Evolutionary conservation across 2,797 vertebrate species (phyloP), one percentile per base, ranked within the genome.

Genomic region (Ambastaia sidthimunki): DNA sequence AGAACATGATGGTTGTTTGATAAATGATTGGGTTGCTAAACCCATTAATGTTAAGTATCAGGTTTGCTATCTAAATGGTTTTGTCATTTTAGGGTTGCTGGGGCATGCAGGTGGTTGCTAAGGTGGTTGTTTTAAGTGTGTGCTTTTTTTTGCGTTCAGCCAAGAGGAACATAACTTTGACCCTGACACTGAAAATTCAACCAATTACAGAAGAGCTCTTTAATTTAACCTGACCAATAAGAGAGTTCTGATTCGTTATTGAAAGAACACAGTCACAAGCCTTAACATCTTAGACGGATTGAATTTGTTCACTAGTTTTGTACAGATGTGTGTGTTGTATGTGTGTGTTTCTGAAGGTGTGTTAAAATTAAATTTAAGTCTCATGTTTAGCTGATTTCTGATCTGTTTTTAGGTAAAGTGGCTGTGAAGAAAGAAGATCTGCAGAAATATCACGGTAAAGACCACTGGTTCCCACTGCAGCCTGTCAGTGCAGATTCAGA

Each of bases 381-480:
- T n/a, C n/a, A 57, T 67, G 59, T 31, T 16, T 7, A 28, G 60
- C 28, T 71, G 55, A 18, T 50, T 1, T 62, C 18, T 31, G 18
- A 78, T 59, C 12, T 85, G 47, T 79, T 25, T 86, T 5, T 75
- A 99, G 98, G 98, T 68, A 99, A 99, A 87, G 98, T 99, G 67
- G 97, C 98, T 0, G 97, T 99, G 86, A 94, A 96, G 92, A 99
- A 98, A 78, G 98, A 99, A 85, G 97, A 99, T 87, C 89, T 99
- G 84, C 97, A 97, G 89, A 98, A 97, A 85, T 99, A 99, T 85
- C 97, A 98, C 25, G 97, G 97, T 85, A 96, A 97, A 93, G 98
- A 99, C 92, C 98, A 97, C 55, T 99, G 98, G 98, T 99, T 99
- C 92, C 97, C 95, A 88, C 93, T 99, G 11, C 98, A 99, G 78